These are phyloP conservation scores for Threskiornis aethiopicus DNA, from an alignment of 2,797 vertebrate genomes.

Conservation along the genomic window DNA sequence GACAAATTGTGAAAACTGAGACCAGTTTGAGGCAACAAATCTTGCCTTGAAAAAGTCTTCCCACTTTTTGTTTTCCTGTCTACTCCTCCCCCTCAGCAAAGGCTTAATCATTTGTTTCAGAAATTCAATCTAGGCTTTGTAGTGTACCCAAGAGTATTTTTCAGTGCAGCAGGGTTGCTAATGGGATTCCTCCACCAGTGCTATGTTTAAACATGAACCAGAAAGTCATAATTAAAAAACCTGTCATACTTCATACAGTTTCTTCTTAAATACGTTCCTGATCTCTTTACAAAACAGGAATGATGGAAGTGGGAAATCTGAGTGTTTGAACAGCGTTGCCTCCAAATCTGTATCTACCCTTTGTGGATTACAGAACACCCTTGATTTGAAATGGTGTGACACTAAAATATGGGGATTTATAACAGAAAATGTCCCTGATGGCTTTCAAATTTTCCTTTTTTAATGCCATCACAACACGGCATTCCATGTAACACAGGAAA, in stretches of 20 bases:
- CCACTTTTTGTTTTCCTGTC: neutral
- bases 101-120: neutral
- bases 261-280: neutral
- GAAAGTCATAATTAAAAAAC: neutral
- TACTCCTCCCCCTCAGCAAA: neutral
- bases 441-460: neutral
- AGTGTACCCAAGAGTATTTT: neutral
- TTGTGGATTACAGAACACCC: neutral
- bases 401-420: neutral
- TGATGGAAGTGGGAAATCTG: neutral
- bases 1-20: constrained; percentile 2
- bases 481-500: neutral
- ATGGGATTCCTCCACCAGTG: neutral
- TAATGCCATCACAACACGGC: neutral
- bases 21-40: neutral
- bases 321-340: neutral
- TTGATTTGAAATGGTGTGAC: neutral
- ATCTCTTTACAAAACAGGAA: neutral
- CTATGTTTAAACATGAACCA: neutral
- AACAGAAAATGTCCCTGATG: neutral
- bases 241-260: neutral
- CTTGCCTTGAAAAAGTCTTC: neutral
- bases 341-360: neutral
- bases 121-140: neutral
- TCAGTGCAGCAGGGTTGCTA: neutral